Evolutionary conservation across 2,888 invertebrate genomes (phyloP).

Genomic region (Hemaris fuciformis): DNA sequence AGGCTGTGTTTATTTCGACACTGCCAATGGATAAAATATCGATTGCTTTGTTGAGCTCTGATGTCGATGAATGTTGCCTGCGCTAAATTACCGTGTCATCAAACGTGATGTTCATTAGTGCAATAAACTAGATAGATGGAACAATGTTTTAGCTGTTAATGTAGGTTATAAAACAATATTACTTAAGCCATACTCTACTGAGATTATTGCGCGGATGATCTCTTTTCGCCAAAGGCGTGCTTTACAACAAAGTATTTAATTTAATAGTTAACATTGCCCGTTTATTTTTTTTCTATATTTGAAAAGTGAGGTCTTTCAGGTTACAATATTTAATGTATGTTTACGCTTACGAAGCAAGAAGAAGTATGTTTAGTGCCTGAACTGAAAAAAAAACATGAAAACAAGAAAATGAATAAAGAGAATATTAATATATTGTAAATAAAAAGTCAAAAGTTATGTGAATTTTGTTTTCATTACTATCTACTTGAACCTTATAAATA

Average conservation of each 20-base stretch:
- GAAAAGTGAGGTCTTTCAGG: conserved; percentile 66
- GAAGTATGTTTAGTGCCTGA: conserved; percentile 69
- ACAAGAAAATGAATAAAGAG: conserved; percentile 61
- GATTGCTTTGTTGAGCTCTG: neutral
- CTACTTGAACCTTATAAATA: neutral
- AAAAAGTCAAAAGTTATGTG: conserved; percentile 62
- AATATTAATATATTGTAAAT: conserved; percentile 81
- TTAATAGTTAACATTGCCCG: conserved; percentile 19
- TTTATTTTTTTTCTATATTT: conserved; percentile 24
- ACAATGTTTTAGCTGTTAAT: conserved; percentile 41
- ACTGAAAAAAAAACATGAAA: conserved; percentile 48
- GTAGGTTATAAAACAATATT: conserved; percentile 38
- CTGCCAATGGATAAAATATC: neutral
- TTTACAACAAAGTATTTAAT: conserved; percentile 49
- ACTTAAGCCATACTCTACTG: conserved; percentile 58
- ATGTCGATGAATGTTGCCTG: conserved; percentile 18
- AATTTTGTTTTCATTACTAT: conserved; percentile 33
- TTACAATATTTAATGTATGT: conserved; percentile 44
- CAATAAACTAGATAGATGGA: conserved; percentile 42
- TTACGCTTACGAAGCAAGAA: conserved; percentile 49
- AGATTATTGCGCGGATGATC: conserved; percentile 66
- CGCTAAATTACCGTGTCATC: conserved; percentile 32
- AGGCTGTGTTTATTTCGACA: neutral
- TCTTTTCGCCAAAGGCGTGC: conserved; percentile 62
- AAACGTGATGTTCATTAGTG: conserved; percentile 43